phyloP scores from a whole-genome alignment of 1,140 invertebrate species.

The Temnothorax nylanderi region DNA sequence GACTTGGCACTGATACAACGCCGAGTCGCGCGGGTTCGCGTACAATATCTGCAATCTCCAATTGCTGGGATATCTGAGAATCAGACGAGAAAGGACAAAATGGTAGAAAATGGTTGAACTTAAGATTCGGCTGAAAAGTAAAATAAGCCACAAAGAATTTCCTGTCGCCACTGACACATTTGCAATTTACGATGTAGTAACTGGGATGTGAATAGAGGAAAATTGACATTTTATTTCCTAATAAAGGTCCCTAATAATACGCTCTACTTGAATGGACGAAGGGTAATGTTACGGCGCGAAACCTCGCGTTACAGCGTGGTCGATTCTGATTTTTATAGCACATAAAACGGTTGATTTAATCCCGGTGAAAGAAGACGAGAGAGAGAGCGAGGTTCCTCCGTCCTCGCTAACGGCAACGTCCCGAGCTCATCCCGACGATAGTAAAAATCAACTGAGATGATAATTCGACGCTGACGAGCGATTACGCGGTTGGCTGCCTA shows the following conservation, averaged over 20 bases:
- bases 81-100: not conserved
- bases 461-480: constrained; percentile 43
- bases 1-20: constrained; percentile 94
- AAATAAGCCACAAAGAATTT: constrained; percentile 14
- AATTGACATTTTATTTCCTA: constrained; percentile 36
- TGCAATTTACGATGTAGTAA: constrained; percentile 20
- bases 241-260: constrained; percentile 1
- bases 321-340: constrained; percentile 26
- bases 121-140: not conserved
- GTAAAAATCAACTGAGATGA: constrained; percentile 40
- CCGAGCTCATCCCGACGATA: constrained; percentile 1
- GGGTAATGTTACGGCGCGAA: not conserved
- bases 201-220: not conserved
- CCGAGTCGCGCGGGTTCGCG: constrained; percentile 90
- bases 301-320: not conserved
- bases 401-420: not conserved
- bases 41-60: constrained; percentile 93
- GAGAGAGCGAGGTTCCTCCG: not conserved
- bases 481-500: constrained; percentile 11
- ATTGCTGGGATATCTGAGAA: constrained; percentile 90
- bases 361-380: not conserved
- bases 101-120: not conserved
- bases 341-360: constrained; percentile 48
- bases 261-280: not conserved
- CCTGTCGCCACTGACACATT: not conserved